A percentile compares a stretch with the other conserved stretches of the same genome.
phyloP scores from a whole-genome alignment of 1,140 invertebrate species.

The Drosophila azteca region DNA sequence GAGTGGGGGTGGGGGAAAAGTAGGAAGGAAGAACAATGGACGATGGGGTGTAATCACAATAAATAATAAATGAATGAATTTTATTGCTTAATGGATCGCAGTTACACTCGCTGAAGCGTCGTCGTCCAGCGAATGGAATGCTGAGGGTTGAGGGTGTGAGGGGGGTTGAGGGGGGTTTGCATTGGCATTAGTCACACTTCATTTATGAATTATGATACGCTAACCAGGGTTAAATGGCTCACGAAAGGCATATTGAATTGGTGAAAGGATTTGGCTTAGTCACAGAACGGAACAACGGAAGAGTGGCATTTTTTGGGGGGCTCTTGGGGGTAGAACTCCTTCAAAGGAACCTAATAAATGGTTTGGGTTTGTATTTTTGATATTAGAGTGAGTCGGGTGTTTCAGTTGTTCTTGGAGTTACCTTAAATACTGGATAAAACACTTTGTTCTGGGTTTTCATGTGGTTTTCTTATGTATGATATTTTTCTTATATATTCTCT shows the following conservation, averaged over 20 bases:
- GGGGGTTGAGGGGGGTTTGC: not conserved
- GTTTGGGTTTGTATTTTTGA: not conserved
- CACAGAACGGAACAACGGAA: no score
- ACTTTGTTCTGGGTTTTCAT: no score
- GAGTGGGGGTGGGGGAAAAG: not conserved
- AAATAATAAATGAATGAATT: slow-evolving; percentile 82
- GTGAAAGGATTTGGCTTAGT: slow-evolving; percentile 9
- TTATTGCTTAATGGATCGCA: slow-evolving; percentile 82
- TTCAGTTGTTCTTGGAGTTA: no score
- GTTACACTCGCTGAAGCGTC: slow-evolving; percentile 66
- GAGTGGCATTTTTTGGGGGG: no score
- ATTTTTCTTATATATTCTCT: no score
- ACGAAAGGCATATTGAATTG: slow-evolving; percentile 26
- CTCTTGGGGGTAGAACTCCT: not conserved
- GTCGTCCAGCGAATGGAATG: slow-evolving; percentile 24
- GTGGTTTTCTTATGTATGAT: no score
- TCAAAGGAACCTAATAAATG: not conserved
- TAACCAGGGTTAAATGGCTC: slow-evolving; percentile 42
- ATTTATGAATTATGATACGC: slow-evolving; percentile 78
- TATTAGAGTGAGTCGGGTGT: no score
- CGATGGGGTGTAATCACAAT: slow-evolving; percentile 74
- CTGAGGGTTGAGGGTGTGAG: not conserved
- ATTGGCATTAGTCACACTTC: slow-evolving; percentile 79
- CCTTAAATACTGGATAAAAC: no score
- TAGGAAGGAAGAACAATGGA: slow-evolving; percentile 64